phyloP scores from a whole-genome alignment of 2,797 vertebrate genomes.

The Danio albolineatus region DNA sequence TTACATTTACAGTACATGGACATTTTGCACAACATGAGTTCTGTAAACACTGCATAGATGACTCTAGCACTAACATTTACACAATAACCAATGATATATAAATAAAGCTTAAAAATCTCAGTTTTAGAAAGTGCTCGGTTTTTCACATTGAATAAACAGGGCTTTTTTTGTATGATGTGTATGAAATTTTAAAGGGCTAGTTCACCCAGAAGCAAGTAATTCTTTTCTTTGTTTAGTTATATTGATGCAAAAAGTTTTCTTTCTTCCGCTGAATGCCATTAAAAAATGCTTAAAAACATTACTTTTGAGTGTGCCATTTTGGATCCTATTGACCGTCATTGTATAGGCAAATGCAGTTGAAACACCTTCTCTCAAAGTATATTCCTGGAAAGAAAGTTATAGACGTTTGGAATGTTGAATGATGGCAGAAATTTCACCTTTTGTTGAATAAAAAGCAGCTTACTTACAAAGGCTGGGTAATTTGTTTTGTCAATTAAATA shows the following conservation, averaged over 20 bases:
- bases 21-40: constrained; percentile 73
- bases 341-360: background rate
- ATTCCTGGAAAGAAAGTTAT: background rate
- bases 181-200: background rate
- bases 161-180: background rate
- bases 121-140: constrained; percentile 54
- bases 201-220: background rate
- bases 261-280: background rate
- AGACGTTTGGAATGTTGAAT: background rate
- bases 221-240: background rate
- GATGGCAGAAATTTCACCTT: background rate
- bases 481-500: no score
- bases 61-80: constrained; percentile 74
- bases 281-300: background rate
- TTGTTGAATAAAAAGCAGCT: background rate
- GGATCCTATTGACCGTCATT: background rate
- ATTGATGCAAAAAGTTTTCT: background rate
- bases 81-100: constrained; percentile 72
- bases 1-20: constrained; percentile 65
- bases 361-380: background rate
- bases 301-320: background rate
- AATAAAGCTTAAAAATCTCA: constrained; percentile 73
- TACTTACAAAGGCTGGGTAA: no score
- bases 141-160: constrained; percentile 51
- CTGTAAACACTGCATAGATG: constrained; percentile 78